Conservation (phyloP, 2,888 invertebrate species). For the Philereme transversata region DNA sequence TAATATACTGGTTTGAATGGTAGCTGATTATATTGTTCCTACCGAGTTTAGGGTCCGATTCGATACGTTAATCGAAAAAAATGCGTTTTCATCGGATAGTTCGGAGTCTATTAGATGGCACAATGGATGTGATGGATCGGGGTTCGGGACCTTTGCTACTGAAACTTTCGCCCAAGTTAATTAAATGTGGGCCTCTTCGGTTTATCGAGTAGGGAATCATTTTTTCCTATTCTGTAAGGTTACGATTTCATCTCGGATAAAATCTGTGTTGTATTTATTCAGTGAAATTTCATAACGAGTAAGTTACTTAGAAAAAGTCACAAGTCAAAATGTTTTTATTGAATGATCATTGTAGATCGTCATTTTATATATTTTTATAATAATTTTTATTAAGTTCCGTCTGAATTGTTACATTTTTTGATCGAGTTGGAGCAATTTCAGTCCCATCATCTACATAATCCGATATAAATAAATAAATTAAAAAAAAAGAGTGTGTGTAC, state of each 20-base stretch:
- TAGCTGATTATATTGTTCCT: conserved; percentile 83
- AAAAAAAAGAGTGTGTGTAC: too few relatives aligned
- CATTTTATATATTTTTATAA: too few relatives aligned
- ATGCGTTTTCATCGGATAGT: conserved; percentile 73
- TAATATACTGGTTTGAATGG: conserved; percentile 61
- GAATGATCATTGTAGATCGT: too few relatives aligned
- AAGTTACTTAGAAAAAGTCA: too few relatives aligned
- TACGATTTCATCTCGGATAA: neutral
- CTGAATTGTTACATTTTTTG: too few relatives aligned
- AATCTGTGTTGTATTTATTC: neutral
- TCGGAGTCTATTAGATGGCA: conserved; percentile 28
- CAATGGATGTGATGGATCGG: conserved; percentile 66
- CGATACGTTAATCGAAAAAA: conserved; percentile 79
- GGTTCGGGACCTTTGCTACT: conserved; percentile 44
- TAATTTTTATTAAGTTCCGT: too few relatives aligned
- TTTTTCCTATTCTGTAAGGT: neutral
- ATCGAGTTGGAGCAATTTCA: too few relatives aligned
- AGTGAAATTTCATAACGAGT: too few relatives aligned
- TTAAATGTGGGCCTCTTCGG: conserved; percentile 54
- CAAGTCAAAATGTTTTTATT: too few relatives aligned
- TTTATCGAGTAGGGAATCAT: conserved; percentile 3
- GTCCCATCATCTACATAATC: too few relatives aligned
- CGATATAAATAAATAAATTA: too few relatives aligned
- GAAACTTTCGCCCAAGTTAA: conserved; percentile 59
- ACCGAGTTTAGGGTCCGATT: conserved; percentile 69